Evolutionary conservation across 2,797 vertebrate species (phyloP), one percentile per base, ranked within the genome.

Genomic region (Champsocephalus esox): DNA sequence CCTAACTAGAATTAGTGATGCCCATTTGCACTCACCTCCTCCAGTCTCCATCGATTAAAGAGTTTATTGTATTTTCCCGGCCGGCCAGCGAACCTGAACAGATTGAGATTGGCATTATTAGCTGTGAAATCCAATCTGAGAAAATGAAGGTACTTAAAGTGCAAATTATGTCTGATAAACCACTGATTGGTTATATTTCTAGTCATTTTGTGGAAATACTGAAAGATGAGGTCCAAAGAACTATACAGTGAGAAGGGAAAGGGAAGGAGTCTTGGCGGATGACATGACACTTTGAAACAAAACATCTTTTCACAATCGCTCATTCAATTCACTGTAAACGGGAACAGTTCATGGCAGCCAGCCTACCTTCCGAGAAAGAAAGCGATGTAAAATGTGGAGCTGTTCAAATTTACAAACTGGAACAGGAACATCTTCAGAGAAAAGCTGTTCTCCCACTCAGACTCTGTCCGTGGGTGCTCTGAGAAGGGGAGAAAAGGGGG

Each of bases 381-480:
- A 52, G 98, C 98, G 0, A 99, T 98, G 88, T 99, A 99, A 92
- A 99, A 99, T 21, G 98, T 99, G 52, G 98, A 99, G 84, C 98
- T 99, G 93, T 99, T 99, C 89, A 99, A 92, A 80, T 99, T 99
- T 71, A 99, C 98, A 89, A 99, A 99, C 90, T 99, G 98, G 93
- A 99, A 99, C 71, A 99, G 96, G 83, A 99, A 99, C 98, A 99
- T 99, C 94, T 99, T 99, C 88, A 99, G 94, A 79, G 98, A 96
- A 93, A 99, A 99, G 90, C 98, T 99, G 91, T 99, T 98, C 92
- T 99, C 98, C 98, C 98, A 99, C 66, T 99, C 98, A 0, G 97
- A 99, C 83, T 99, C 98, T 0, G 98, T 99, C 84, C 98, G 95
- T 55, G 98, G 98, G 79, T 99, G 98, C 89, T 99, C 98, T 99